Percentiles rank a stretch among this genome's conserved stretches.
These are phyloP conservation scores for Mergus octosetaceus DNA, from an alignment of 2,797 vertebrate genomes.

Conservation along the genomic window DNA sequence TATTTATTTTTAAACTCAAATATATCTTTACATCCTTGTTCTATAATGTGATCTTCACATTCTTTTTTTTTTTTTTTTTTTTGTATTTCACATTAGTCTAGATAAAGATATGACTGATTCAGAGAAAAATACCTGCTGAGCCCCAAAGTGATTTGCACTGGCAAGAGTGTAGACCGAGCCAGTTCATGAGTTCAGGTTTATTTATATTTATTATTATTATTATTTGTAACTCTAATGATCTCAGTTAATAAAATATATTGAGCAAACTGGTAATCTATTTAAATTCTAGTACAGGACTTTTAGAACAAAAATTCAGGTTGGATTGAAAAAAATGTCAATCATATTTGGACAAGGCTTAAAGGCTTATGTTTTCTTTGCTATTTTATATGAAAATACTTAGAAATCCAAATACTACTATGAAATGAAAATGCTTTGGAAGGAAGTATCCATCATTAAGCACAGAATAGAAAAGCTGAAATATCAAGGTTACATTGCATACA, in stretches of 20 bases:
- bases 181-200: not conserved
- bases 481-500: not conserved
- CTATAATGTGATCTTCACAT: not conserved
- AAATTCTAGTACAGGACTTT: slow-evolving; percentile 16
- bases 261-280: slow-evolving; percentile 30
- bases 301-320: slow-evolving; percentile 39
- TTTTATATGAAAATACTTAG: slow-evolving; percentile 64
- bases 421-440: slow-evolving; percentile 48
- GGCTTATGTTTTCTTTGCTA: slow-evolving; percentile 66
- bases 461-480: slow-evolving; percentile 20
- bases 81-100: not conserved
- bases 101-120: not conserved
- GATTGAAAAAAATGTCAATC: slow-evolving; percentile 56
- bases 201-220: not conserved
- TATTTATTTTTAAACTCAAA: not conserved
- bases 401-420: slow-evolving; percentile 60
- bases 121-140: not conserved
- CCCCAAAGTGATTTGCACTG: not conserved
- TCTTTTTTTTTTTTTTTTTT: not conserved
- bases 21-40: not conserved
- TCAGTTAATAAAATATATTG: slow-evolving; percentile 12
- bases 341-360: slow-evolving; percentile 65
- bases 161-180: not conserved
- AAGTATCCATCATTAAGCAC: not conserved
- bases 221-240: not conserved